Base-by-base conservation (phyloP, 1,140 invertebrate genomes). In the Bombus vancouverensis region DNA sequence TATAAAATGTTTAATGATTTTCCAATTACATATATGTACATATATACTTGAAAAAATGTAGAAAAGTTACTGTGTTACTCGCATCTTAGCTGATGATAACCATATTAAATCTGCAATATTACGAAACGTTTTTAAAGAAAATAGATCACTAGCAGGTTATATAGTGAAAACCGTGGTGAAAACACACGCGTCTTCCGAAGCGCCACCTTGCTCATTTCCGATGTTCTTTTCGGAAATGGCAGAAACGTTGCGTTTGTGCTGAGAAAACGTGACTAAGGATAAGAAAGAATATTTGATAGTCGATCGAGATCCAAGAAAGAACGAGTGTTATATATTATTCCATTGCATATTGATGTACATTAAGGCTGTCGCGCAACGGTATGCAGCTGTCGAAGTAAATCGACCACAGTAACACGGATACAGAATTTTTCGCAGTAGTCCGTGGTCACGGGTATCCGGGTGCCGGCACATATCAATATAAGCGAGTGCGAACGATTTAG, bases 341-440 rank as follows among this genome's bases (percentile, higher is more conserved):
- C 91, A 89, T 77, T 92, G 92, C 92, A 93, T 91, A 93, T 90
- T 90, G 85, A 92, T 82, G 86, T 89, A 85, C 77, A 83, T 73
- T 89, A 81, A 85, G 87, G 59, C 76, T 88, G 79, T 81, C 81
- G 88, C 88, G 88, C 75, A 75, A 87, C 91, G 92, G 90, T 80
- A 92, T 94, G 93, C 93, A 92, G 89, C 87, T 93, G 87, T 77
- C 86, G 86, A 93, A 90, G 88, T 93, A 94, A 91, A 88, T 89
- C 86, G 87, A 88, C 57, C 65, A 47, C 34, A 78, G 39, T 79
- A 70, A 57, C 62, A 85, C 71, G 66, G 79, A 82, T 76, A 87
- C 47, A 68, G 66, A 57, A 81, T 76, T 62, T 85, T 71, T 81
- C 65, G 70, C 71, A 72, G 75, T 84, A 84, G 82, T 53, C 47